Conservation (phyloP, 2,888 invertebrate species). For the Apocheima hispidaria region DNA sequence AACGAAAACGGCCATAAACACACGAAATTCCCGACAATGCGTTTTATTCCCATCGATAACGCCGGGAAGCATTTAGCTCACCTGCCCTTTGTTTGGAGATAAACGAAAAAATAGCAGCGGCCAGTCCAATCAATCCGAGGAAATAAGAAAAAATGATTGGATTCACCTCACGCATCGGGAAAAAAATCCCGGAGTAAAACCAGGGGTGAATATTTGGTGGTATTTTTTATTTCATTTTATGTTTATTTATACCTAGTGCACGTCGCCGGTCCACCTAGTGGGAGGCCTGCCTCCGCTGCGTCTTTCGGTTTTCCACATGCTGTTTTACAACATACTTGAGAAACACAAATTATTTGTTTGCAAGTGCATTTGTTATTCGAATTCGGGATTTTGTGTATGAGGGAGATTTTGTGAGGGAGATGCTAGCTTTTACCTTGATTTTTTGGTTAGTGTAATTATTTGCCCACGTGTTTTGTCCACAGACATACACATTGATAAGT, state of each 20-base stretch:
- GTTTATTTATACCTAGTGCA: conserved; percentile 50
- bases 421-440: too few species aligned
- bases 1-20: conserved; percentile 48
- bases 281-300: too few species aligned
- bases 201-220: conserved; percentile 58
- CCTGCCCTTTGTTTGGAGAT: conserved; percentile 72
- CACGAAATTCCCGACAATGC: conserved; percentile 52
- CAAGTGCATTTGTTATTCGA: too few species aligned
- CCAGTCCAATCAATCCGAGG: conserved; percentile 77
- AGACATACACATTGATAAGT: too few species aligned
- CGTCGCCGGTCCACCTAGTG: too few species aligned
- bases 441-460: too few species aligned
- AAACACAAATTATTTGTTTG: too few species aligned
- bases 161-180: conserved; percentile 76
- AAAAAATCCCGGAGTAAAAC: conserved; percentile 35
- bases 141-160: conserved; percentile 77
- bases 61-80: conserved; percentile 66
- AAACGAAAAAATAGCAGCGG: conserved; percentile 67
- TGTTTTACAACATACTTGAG: too few species aligned
- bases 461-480: too few species aligned
- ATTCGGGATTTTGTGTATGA: too few species aligned
- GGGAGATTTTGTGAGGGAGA: too few species aligned
- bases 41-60: conserved; percentile 45
- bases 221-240: conserved; percentile 64
- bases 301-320: too few species aligned